Evolutionary conservation across 2,797 vertebrate genomes (phyloP), one percentile per base, ranked within the genome.

Genomic region (Tauraco hartlaubi): DNA sequence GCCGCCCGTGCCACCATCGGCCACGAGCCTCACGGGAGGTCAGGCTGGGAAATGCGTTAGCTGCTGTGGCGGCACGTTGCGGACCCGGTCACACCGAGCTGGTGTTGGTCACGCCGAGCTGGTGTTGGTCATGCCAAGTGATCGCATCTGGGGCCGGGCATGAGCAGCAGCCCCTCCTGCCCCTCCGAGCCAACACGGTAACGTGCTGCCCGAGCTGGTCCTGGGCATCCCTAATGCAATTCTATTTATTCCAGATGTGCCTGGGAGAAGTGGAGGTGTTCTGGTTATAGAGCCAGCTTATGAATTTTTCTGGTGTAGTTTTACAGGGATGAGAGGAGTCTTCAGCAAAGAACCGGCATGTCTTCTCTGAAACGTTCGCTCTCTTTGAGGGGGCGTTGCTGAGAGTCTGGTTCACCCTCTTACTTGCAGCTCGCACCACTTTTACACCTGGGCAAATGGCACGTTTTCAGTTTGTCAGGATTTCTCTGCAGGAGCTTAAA

Each of bases 21-120:
- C 29, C 1, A 5, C 4, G 25, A 3, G 28, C 16, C 62, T 33
- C 23, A 0, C 1, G 20, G 49, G 61, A 37, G 49, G 48, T 17
- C 17, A 17, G 35, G 41, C 4, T 28, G 83, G 14, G 29, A 41
- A 41, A 16, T 4, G 31, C 21, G 1, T 12, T 5, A 8, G 72
- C 2, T 37, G 15, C 21, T 37, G 31, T 0, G 1, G n/a, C 56
- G 16, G 81, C 1, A 2, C 15, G 4, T 41, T 8, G 6, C 16
- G 5, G 52, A 9, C 8, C 2, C 3, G 80, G 58, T 26, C n/a
- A 4, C 1, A 5, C 43, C 11, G 8, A 49, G 68, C 69, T 1
- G n/a, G n/a, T n/a, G 35, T 35, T 35, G 80, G 58, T 26, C n/a
- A 4, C 1, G 4, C 43, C 11, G 8, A 49, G 68, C 69, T 1